Base-by-base conservation (phyloP, 2,888 invertebrate genomes). In the Seira ritae region DNA sequence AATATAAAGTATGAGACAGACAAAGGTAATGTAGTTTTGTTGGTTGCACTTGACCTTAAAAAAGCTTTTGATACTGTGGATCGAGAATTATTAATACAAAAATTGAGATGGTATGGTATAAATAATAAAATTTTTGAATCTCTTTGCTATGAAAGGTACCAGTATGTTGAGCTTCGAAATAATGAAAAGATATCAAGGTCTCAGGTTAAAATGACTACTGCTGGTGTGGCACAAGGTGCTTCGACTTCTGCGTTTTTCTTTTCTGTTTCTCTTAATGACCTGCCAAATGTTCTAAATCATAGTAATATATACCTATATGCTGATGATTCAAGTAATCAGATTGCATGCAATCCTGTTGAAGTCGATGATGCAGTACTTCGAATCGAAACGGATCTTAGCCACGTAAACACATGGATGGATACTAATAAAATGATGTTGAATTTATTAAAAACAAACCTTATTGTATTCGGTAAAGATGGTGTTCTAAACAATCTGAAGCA, bases 31-130 rank as follows among this genome's bases (percentile, higher is more conserved):
- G 46, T 85, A 1, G 71, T 75, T 60, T 37, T 82, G 22, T 17
- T 85, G 4, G 23, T 82, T 0, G 65, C 65, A 8, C 12, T 65
- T 8, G 82, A 82, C 50, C 60, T 85, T n/a, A n/a, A 76, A 4
- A 77, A 79, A 15, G 81, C 85, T 0, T 85, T 85, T 79, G 85
- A 81, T 17, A 70, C 23, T 6, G 75, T 82, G 1, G 22, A 74
- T 24, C 15, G 74, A 1, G 73, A 80, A 2, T 8, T 76, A 19
- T 31, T 84, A 10, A 12, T 80, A 1, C 6, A 71, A 24, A 84
- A 78, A 20, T 23, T 82, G 12, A 12, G 37, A 22, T 85, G 85
- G 82, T 75, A 82, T 71, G 78, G 78, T 3, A 79, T 85, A 17
- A 65, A 85, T 10, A 0, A 1, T 24, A 60, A 70, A n/a, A 55